Evolutionary conservation across 1,140 invertebrate species (phyloP).

Genomic region (Apocrypta bakeri): DNA sequence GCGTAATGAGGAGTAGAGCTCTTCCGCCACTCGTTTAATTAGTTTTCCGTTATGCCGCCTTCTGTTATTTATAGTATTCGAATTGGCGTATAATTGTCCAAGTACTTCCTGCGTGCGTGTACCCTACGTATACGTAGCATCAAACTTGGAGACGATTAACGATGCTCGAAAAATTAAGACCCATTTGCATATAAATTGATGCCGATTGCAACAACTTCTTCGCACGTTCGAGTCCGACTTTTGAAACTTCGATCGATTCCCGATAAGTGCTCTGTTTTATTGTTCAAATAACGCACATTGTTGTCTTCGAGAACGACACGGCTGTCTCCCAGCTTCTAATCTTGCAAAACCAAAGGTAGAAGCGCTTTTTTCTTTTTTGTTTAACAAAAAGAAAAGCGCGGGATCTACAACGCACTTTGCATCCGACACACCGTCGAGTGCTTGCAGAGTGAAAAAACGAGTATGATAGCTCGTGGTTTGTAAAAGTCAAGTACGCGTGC

Average conservation of each 20-base stretch:
- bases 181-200: constrained; percentile 30
- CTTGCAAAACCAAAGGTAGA: background rate
- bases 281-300: background rate
- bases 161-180: background rate
- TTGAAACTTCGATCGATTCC: constrained; percentile 1
- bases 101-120: too few relatives aligned
- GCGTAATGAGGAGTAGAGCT: background rate
- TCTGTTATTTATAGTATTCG: too few relatives aligned
- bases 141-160: too few relatives aligned
- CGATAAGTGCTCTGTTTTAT: background rate
- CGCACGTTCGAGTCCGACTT: background rate
- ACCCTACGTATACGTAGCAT: too few relatives aligned
- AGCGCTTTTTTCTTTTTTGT: background rate
- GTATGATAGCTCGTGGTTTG: background rate
- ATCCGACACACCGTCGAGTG: constrained; percentile 26
- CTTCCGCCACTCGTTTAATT: background rate
- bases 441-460: background rate
- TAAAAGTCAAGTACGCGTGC: background rate
- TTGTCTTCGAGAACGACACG: background rate
- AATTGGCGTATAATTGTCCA: too few relatives aligned
- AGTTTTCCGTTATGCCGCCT: background rate
- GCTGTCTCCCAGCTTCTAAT: background rate
- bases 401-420: constrained; percentile 18
- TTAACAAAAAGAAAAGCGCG: background rate
- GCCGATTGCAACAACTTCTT: constrained; percentile 17